Percentiles rank a stretch among this genome's conserved stretches.
These are phyloP conservation scores for Argyra leucocephala DNA, from an alignment of 2,888 invertebrate species.

Conservation along the genomic window DNA sequence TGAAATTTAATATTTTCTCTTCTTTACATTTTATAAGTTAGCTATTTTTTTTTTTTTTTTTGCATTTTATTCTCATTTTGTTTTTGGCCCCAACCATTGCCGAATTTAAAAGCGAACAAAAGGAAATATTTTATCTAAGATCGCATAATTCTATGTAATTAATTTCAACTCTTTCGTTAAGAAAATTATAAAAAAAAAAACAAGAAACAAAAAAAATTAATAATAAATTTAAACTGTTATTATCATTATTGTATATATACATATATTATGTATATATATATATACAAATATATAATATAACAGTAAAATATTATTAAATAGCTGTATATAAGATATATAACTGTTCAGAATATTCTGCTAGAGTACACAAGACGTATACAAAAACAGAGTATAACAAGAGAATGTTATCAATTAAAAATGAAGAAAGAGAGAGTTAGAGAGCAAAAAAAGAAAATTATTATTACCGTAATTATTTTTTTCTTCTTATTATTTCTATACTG, in stretches of 20 bases:
- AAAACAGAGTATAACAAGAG: too few species aligned
- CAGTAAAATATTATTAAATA: not conserved
- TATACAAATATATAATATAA: not conserved
- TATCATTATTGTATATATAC: not conserved
- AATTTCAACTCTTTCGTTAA: not conserved
- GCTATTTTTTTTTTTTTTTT: too few species aligned
- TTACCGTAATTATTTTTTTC: too few species aligned
- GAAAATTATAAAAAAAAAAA: too few species aligned
- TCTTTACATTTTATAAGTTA: too few species aligned
- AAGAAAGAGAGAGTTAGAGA: too few species aligned
- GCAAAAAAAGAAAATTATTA: too few species aligned
- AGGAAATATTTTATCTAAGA: not conserved
- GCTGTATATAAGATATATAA: not conserved
- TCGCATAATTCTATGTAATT: not conserved
- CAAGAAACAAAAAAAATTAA: not conserved
- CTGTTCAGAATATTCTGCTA: not conserved
- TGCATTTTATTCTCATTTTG: too few species aligned
- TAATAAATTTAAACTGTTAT: constrained; percentile 1
- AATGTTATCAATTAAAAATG: not conserved
- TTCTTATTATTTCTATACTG: too few species aligned
- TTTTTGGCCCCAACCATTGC: too few species aligned
- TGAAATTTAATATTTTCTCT: too few species aligned
- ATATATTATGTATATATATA: not conserved
- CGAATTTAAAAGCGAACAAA: not conserved
- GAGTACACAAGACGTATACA: too few species aligned